Conservation (phyloP, 1,140 invertebrate species). For the Phenacoccus solenopsis region DNA sequence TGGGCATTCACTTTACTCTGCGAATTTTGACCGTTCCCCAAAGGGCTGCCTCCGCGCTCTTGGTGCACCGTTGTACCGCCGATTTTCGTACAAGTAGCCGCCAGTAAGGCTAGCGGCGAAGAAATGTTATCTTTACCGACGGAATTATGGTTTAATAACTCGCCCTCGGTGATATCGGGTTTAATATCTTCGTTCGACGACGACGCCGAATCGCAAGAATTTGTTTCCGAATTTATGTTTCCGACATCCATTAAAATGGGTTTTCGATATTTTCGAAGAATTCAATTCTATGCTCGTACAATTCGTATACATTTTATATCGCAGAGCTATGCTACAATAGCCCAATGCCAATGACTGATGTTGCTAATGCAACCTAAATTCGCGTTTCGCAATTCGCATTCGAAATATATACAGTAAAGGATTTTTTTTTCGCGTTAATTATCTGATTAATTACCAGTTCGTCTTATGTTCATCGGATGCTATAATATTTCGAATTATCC, state of each 20-base stretch:
- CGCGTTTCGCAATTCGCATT: background rate
- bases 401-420: background rate
- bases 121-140: background rate
- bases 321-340: background rate
- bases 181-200: background rate
- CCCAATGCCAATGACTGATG: background rate
- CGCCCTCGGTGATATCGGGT: background rate
- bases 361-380: background rate
- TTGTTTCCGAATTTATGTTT: background rate
- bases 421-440: background rate
- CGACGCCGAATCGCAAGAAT: background rate
- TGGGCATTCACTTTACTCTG: background rate
- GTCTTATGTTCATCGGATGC: background rate
- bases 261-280: background rate
- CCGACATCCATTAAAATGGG: background rate
- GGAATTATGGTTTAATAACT: background rate
- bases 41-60: background rate
- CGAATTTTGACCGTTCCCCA: background rate
- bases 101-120: background rate
- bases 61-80: background rate
- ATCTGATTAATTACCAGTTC: background rate
- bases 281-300: background rate
- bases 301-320: background rate
- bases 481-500: background rate
- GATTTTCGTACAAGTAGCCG: background rate